A percentile compares a stretch with the other conserved stretches of the same genome.
phyloP scores from a whole-genome alignment of 2,888 invertebrate species.

The Pseudoips prasinana region DNA sequence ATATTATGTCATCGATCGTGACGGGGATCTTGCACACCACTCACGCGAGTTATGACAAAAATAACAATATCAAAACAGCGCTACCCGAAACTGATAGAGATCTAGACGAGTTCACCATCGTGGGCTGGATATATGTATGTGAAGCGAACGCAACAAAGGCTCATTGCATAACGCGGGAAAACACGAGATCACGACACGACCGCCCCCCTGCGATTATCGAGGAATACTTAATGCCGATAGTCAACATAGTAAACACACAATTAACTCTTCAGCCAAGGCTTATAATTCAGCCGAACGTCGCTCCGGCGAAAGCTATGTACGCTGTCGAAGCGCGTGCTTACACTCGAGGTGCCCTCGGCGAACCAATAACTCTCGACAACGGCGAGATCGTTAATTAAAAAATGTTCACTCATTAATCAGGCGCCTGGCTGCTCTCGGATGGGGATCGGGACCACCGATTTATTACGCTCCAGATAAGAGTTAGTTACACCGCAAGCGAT shows the following conservation, averaged over 20 bases:
- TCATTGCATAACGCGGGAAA: slow-evolving; percentile 60
- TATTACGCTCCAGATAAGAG: slow-evolving; percentile 63
- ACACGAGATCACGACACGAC: slow-evolving; percentile 60
- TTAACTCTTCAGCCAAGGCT: slow-evolving; percentile 49
- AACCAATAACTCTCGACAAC: slow-evolving; percentile 43
- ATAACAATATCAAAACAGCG: slow-evolving; percentile 51
- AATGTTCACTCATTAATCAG: slow-evolving; percentile 63
- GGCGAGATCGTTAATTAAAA: slow-evolving; percentile 61
- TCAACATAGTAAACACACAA: slow-evolving; percentile 60
- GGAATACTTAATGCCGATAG: slow-evolving; percentile 49
- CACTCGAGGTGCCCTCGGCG: slow-evolving; percentile 33
- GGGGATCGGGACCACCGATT: slow-evolving; percentile 56
- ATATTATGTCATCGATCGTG: slow-evolving; percentile 62
- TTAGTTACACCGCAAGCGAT: too few species aligned
- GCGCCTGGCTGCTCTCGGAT: slow-evolving; percentile 44
- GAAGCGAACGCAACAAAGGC: slow-evolving; percentile 49
- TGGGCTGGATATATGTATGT: slow-evolving; percentile 36
- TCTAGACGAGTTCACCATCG: slow-evolving; percentile 34
- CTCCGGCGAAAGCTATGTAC: slow-evolving; percentile 47
- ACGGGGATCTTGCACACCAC: slow-evolving; percentile 51
- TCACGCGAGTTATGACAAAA: slow-evolving; percentile 62
- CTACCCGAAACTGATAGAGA: slow-evolving; percentile 55
- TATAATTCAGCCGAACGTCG: slow-evolving; percentile 52
- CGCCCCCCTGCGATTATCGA: slow-evolving; percentile 48
- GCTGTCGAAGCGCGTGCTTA: slow-evolving; percentile 34